Percentiles rank a stretch among this genome's conserved stretches.
phyloP scores from a whole-genome alignment of 1,140 invertebrate species.

The Drosophila ficusphila region DNA sequence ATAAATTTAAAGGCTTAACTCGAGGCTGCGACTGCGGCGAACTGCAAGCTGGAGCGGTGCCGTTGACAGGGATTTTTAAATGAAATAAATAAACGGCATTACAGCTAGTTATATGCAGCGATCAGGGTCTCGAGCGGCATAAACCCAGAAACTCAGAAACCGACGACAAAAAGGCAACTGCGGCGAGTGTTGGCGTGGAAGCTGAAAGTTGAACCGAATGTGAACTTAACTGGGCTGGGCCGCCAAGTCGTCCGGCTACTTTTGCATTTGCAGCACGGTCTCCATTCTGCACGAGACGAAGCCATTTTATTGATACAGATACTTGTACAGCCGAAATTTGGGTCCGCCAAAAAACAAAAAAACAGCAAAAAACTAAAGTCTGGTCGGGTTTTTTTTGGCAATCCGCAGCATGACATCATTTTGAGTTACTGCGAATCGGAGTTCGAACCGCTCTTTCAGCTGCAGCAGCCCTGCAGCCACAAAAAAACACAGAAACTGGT shows the following conservation, averaged over 20 bases:
- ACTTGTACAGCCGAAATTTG: conserved; percentile 51
- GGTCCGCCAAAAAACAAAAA: conserved; percentile 12
- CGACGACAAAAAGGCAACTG: conserved; percentile 2
- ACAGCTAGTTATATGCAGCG: conserved; percentile 72
- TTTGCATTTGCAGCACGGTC: conserved; percentile 69
- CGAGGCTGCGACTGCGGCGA: conserved; percentile 31
- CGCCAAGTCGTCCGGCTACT: conserved; percentile 71
- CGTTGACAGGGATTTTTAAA: conserved; percentile 59
- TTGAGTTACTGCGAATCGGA: conserved; percentile 50
- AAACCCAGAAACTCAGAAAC: no score
- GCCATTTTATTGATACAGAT: conserved; percentile 62
- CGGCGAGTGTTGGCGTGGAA: conserved; percentile 39
- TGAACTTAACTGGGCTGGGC: conserved; percentile 59
- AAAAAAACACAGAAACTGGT: conserved; percentile 68
- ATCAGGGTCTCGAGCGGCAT: conserved; percentile 65
- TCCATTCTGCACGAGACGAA: conserved; percentile 42
- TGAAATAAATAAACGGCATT: conserved; percentile 75
- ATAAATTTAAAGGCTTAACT: conserved; percentile 77
- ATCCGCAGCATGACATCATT: conserved; percentile 76
- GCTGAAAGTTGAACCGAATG: conserved; percentile 52
- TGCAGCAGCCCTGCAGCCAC: conserved; percentile 62
- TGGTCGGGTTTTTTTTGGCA: conserved; percentile 59
- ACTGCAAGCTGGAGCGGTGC: conserved; percentile 15
- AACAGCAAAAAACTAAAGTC: conserved; percentile 38
- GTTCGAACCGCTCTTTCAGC: conserved; percentile 22